Evolutionary conservation across 2,888 invertebrate species (phyloP).

Genomic region (Hololepta plana): DNA sequence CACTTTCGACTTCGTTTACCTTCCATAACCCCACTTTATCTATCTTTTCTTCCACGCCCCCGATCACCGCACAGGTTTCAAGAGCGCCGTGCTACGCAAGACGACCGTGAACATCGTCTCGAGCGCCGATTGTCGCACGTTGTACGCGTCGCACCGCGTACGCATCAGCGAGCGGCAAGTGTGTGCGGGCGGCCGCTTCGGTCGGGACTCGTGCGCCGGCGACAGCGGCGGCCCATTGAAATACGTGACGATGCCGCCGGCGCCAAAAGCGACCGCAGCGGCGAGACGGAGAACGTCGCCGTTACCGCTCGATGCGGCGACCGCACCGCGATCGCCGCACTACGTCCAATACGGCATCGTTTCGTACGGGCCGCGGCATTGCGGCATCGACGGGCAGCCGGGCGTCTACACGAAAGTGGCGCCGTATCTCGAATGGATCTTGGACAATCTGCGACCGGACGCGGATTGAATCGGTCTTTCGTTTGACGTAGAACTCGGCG

Average conservation of each 20-base stretch:
- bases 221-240: conserved; percentile 51
- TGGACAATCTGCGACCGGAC: conserved; percentile 27
- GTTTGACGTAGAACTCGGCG: too few species aligned
- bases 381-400: conserved; percentile 38
- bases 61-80: conserved; percentile 9
- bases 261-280: conserved; percentile 19
- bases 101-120: conserved; percentile 25
- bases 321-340: conserved; percentile 23
- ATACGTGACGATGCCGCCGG: conserved; percentile 10
- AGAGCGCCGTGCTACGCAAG: conserved; percentile 24
- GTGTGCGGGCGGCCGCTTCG: conserved; percentile 43
- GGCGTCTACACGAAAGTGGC: conserved; percentile 51
- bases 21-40: too few species aligned
- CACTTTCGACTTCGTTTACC: too few species aligned
- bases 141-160: conserved; percentile 15
- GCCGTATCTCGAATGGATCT: conserved; percentile 47
- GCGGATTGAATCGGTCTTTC: too few species aligned
- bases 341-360: conserved; percentile 39
- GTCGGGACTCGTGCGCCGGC: conserved; percentile 44
- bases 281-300: conserved; percentile 33
- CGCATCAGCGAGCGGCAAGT: conserved; percentile 26
- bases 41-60: too few species aligned
- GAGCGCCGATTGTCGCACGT: conserved; percentile 17
- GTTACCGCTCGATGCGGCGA: too few species aligned
- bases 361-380: conserved; percentile 29